Conservation (phyloP, 2,888 invertebrate genomes). For the Rosalia funebris region DNA sequence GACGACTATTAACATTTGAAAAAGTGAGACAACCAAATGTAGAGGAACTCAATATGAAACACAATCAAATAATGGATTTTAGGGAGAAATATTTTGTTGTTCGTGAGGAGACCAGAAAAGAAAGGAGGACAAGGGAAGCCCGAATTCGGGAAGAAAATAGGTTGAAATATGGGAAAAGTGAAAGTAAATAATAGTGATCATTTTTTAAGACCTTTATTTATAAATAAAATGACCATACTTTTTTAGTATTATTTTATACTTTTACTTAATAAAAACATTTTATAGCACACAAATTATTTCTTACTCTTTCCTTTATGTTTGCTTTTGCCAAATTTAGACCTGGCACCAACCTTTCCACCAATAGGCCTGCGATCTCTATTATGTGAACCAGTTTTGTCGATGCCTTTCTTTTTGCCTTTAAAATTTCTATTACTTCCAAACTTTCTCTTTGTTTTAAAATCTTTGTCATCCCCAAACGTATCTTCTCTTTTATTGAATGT, state of each 20-base stretch:
- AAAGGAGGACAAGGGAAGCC: slow-evolving; percentile 66
- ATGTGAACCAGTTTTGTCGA: slow-evolving; percentile 54
- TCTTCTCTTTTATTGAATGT: slow-evolving; percentile 27
- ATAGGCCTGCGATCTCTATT: slow-evolving; percentile 56
- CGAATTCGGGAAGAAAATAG: slow-evolving; percentile 54
- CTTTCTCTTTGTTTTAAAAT: slow-evolving; percentile 27
- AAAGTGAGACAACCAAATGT: slow-evolving; percentile 72
- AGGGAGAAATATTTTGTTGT: slow-evolving; percentile 78
- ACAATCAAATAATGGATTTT: slow-evolving; percentile 63
- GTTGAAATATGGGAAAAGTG: slow-evolving; percentile 45
- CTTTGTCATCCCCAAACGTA: slow-evolving; percentile 13
- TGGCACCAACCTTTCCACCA: slow-evolving; percentile 45
- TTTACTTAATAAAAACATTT: slow-evolving; percentile 28
- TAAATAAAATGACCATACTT: background rate
- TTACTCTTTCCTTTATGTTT: slow-evolving; percentile 25
- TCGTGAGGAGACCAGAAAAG: slow-evolving; percentile 73
- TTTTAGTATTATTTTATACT: slow-evolving; percentile 13
- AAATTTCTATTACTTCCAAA: slow-evolving; percentile 12
- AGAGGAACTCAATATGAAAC: slow-evolving; percentile 56
- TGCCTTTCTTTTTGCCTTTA: slow-evolving; percentile 33
- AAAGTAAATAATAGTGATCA: slow-evolving; percentile 12
- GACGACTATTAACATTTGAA: slow-evolving; percentile 87
- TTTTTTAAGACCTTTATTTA: slow-evolving; percentile 5
- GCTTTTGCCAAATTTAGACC: slow-evolving; percentile 15
- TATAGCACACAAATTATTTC: slow-evolving; percentile 11